Base-by-base conservation (phyloP, 2,113 vertebrate genomes). In the Ceyx melanurus region DNA sequence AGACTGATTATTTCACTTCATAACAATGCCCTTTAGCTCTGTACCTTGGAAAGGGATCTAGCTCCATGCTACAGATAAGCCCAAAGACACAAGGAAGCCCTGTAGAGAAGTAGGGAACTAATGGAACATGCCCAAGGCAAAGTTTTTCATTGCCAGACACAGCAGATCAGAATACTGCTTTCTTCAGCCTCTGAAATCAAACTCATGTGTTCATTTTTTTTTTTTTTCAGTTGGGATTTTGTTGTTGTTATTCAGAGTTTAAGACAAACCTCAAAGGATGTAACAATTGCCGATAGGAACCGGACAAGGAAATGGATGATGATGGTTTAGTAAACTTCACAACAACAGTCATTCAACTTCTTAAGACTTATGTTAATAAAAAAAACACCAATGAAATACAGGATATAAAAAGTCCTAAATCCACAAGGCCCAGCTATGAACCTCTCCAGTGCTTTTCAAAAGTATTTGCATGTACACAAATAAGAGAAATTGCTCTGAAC, bases 131-230 rank as follows among this genome's bases (percentile, higher is more conserved):
- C n/a, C 40, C 29, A 28, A 84, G 37, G 19, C 73, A 54, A 50
- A 94, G 48, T 19, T 37, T 42, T 86, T 54, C 42, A 61, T 37
- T n/a, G 54, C 14, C 12, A 3, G 9, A 5, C 65, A 35, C 15
- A 68, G 58, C 26, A 87, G 26, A 66, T 21, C 25, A 79, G 58
- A 16, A 68, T 35, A 18, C 46, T 33, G 21, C 54, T 50, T 65
- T 66, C 21, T n/a, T 82, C 43, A 82, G 16, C 19, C 7, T 70
- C 45, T 80, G 28, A 88, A 80, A 14, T 13, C 1, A 46, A 87
- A 51, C 11, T 45, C 19, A 22, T 5, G 1, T 40, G 4, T n/a
- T 1, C 1, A 14, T 33, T 58, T 33, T 11, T 9, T 25, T 7
- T 29, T 5, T 20, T 65, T 57, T 5, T 37, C 35, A 14, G 11